Base-by-base conservation (phyloP, 2,888 invertebrate genomes). In the Azorinus chamasolen region DNA sequence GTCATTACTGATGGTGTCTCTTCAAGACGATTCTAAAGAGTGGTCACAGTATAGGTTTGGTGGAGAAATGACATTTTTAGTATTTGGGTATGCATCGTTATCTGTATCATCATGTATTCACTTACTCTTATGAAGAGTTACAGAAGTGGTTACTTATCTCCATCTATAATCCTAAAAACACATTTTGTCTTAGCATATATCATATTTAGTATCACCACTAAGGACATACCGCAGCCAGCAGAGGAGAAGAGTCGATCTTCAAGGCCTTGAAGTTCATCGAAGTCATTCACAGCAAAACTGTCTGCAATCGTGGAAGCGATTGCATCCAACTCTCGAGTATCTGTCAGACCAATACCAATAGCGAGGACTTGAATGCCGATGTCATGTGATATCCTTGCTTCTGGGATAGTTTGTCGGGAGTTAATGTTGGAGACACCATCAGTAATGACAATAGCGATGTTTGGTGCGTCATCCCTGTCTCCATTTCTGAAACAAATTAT, bases 401-500 rank as follows among this genome's bases (percentile, higher is more conserved):
- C 87, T 2, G 87, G 84, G 20, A 89, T 69, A 0, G 90, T 90
- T 27, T 76, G 57, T 43, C 85, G 65, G 5, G 84, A 65, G 68
- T 90, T 89, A 64, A 92, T 89, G 66, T 91, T 91, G 12, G 91
- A 91, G 8, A 91, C 87, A 70, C 91, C 91, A 64, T 92, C 91
- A 24, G 91, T 89, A 43, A 92, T 77, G 27, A 91, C 83, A 43
- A 92, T 85, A 20, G 85, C 85, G 48, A 90, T 77, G 63, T 92
- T 91, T 14, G 79, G 79, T 4, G 85, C 91, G 27, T 85, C 84
- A 27, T 88, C 85, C 41, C 92, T 77, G 70, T 91, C 91, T 4
- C 92, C 92, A 63, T 88, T 85, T 12, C 50, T 76, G 53, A 32
- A 59, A 32, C 32, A 32, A 32, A 32, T 32, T 4, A 32, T 4